Percentiles rank a stretch among this genome's conserved stretches.
These are phyloP conservation scores for Esox lucius DNA, from an alignment of 2,797 vertebrate species.

Conservation along the genomic window DNA sequence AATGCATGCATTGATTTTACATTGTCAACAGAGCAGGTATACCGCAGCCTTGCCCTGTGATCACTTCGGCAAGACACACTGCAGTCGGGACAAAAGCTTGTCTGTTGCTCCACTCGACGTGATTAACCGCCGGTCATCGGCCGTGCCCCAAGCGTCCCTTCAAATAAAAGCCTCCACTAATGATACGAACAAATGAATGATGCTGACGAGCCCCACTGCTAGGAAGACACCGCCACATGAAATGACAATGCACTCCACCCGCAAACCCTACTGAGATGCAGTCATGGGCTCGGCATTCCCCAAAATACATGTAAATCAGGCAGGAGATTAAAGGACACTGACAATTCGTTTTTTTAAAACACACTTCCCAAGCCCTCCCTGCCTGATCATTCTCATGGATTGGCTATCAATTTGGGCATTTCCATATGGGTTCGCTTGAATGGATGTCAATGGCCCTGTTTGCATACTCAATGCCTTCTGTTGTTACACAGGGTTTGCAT, in stretches of 20 bases:
- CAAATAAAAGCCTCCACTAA: neutral
- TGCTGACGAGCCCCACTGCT: neutral
- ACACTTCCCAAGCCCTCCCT: constrained; percentile 49
- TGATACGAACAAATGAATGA: neutral
- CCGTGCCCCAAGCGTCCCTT: neutral
- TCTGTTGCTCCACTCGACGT: neutral
- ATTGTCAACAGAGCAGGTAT: neutral
- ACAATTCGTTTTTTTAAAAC: constrained; percentile 20
- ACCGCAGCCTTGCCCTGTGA: neutral
- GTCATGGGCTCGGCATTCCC: neutral
- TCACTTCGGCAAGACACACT: neutral
- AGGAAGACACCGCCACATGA: neutral
- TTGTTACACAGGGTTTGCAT: neutral
- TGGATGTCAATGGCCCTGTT: constrained; percentile 41
- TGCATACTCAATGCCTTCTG: constrained; percentile 34
- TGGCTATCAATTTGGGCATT: constrained; percentile 48
- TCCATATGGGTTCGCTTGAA: constrained; percentile 60
- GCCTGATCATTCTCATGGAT: constrained; percentile 58
- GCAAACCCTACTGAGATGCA: neutral
- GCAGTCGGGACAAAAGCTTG: neutral
- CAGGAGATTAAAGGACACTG: neutral
- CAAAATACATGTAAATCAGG: neutral
- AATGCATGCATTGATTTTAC: neutral
- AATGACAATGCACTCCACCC: neutral
- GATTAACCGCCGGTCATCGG: neutral